A percentile compares a stretch with the other conserved stretches of the same genome.
phyloP scores from a whole-genome alignment of 2,113 vertebrate species.

The Spilogale gracilis region DNA sequence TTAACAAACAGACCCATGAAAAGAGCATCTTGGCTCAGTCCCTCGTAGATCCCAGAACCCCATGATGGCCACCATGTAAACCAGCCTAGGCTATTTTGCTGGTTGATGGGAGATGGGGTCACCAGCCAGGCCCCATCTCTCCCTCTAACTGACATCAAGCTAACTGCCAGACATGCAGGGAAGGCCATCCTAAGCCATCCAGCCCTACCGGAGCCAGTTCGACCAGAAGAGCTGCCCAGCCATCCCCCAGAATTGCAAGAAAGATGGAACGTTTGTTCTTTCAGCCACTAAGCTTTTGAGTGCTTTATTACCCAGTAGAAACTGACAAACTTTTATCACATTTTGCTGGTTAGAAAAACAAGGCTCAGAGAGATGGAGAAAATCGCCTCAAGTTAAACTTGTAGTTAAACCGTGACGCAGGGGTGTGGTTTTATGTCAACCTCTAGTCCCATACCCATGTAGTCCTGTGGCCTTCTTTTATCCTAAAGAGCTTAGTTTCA shows the following conservation, averaged over 20 bases:
- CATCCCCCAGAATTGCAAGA: background rate
- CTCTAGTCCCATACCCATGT: background rate
- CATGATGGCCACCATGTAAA: fast-evolving
- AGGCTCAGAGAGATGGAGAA: background rate
- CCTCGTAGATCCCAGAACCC: fast-evolving
- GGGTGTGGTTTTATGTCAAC: background rate
- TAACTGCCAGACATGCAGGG: background rate
- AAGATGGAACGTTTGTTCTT: background rate
- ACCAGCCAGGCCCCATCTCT: too few species aligned
- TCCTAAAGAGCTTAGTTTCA: background rate
- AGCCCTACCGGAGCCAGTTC: background rate
- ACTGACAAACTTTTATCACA: background rate
- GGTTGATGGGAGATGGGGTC: background rate
- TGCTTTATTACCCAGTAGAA: background rate
- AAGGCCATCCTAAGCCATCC: background rate
- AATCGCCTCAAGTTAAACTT: background rate
- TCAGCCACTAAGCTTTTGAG: background rate
- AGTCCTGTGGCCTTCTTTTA: background rate
- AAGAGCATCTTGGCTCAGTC: background rate
- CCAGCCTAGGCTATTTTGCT: background rate
- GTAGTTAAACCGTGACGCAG: background rate
- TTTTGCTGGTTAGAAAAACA: background rate
- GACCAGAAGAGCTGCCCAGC: background rate
- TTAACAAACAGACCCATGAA: background rate
- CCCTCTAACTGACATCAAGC: background rate